Base-by-base conservation (phyloP, 2,888 invertebrate species). In the Watsonalla cultraria region DNA sequence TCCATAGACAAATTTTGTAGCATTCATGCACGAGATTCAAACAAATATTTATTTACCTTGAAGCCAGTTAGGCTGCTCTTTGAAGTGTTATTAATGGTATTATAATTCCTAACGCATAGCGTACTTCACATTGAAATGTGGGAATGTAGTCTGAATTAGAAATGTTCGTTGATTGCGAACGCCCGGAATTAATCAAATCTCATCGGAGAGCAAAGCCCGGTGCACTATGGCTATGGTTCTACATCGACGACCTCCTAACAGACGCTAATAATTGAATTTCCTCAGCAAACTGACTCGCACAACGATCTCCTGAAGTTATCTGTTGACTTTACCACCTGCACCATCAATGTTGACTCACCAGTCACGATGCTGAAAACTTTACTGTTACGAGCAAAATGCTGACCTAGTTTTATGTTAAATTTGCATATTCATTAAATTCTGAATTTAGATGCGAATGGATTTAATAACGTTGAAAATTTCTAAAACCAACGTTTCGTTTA, bases 201-300 rank as follows among this genome's bases (percentile, higher is more conserved):
- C 60, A 66, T 62, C 65, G 53, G 57, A 60, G 61, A 51, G 58
- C 60, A 58, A 5, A 59, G 59, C 61, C 66, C 58, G 57, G 58
- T 54, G 56, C 58, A 56, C 58, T 58, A 56, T 55, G 61, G 64
- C 68, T 65, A 73, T 62, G 52, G 55, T 58, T 61, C 54, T 55
- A 59, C 60, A 60, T 59, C 60, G 57, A 57, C 59, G 58, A 67
- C 64, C 69, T 66, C 65, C 68, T 71, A 71, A 69, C 64, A 68
- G 66, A 63, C 65, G 63, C 64, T 67, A 60, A 59, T 75, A 74
- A 78, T 78, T 75, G 65, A 75, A 76, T 77, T 72, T 72, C 62
- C 60, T 61, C 61, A 64, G 62, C 61, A 66, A 72, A 72, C 71
- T 72, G 61, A 58, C 61, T 64, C 58, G 66, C 57, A 56, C 57